Percentiles rank a stretch among this genome's conserved stretches.
These are phyloP conservation scores for Papilio elwesi DNA, from an alignment of 2,888 invertebrate genomes.

Conservation along the genomic window DNA sequence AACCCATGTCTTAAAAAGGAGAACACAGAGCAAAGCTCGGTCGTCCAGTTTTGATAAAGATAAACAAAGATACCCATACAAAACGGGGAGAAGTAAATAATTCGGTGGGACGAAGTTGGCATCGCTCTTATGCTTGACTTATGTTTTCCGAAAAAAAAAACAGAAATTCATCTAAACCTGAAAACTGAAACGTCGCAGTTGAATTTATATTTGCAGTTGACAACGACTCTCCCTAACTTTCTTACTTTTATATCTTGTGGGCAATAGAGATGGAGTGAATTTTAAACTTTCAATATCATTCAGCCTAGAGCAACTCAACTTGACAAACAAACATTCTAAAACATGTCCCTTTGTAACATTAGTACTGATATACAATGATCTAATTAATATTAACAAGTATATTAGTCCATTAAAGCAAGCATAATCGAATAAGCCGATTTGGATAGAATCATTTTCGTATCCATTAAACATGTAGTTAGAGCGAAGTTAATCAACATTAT, in stretches of 20 bases:
- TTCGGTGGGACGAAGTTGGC: neutral
- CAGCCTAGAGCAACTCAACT: too few species aligned
- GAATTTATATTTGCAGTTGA: too few species aligned
- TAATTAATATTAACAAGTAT: conserved; percentile 1
- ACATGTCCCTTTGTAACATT: neutral
- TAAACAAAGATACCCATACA: too few species aligned
- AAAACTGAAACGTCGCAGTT: neutral
- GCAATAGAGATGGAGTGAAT: too few species aligned
- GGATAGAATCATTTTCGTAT: conserved; percentile 16
- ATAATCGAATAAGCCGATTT: conserved; percentile 20
- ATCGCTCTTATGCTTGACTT: conserved; percentile 8
- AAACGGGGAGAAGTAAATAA: neutral
- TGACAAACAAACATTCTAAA: too few species aligned
- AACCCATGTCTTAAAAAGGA: too few species aligned
- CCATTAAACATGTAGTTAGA: conserved; percentile 14
- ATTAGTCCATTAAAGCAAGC: conserved; percentile 3
- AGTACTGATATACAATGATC: neutral
- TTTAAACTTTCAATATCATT: too few species aligned
- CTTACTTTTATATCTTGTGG: too few species aligned
- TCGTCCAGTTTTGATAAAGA: too few species aligned
- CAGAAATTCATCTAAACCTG: neutral
- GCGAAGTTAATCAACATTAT: conserved; percentile 10
- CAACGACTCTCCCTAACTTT: too few species aligned
- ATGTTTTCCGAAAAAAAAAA: conserved; percentile 5
- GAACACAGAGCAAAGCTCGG: too few species aligned